These are phyloP conservation scores for Leptura quadrifasciata DNA, from an alignment of 2,888 invertebrate species.

Conservation along the genomic window DNA sequence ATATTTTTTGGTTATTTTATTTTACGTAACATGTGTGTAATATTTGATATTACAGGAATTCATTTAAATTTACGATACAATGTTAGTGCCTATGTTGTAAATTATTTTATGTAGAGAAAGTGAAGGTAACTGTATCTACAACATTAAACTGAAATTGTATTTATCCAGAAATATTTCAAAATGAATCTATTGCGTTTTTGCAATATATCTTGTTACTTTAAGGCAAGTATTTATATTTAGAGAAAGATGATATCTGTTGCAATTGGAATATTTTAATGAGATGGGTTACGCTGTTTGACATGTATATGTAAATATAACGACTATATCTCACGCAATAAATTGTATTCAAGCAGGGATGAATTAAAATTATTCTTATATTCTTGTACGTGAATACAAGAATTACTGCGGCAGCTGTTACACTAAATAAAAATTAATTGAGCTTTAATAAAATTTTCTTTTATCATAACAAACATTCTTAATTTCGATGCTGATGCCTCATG, in stretches of 20 bases:
- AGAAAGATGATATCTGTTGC: no score
- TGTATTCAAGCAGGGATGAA: not conserved
- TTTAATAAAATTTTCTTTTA: conserved; percentile 42
- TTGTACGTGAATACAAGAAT: conserved; percentile 29
- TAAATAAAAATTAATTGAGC: conserved; percentile 48
- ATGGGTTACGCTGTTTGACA: no score
- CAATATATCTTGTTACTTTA: no score
- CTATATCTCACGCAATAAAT: no score
- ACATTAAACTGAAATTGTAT: no score
- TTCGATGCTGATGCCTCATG: conserved; percentile 40
- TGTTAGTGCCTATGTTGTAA: not conserved
- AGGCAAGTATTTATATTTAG: no score
- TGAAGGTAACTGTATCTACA: no score
- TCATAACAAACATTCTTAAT: conserved; percentile 53
- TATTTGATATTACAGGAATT: not conserved
- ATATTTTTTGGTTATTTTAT: not conserved
- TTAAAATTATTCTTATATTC: not conserved
- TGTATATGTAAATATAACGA: no score
- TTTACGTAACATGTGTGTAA: not conserved
- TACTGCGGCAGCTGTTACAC: not conserved
- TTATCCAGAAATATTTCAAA: no score
- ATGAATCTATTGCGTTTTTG: no score
- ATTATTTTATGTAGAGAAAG: not conserved
- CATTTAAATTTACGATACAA: not conserved
- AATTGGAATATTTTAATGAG: no score